Evolutionary conservation across 2,797 vertebrate genomes (phyloP).

Genomic region (Phoeniculus purpureus): DNA sequence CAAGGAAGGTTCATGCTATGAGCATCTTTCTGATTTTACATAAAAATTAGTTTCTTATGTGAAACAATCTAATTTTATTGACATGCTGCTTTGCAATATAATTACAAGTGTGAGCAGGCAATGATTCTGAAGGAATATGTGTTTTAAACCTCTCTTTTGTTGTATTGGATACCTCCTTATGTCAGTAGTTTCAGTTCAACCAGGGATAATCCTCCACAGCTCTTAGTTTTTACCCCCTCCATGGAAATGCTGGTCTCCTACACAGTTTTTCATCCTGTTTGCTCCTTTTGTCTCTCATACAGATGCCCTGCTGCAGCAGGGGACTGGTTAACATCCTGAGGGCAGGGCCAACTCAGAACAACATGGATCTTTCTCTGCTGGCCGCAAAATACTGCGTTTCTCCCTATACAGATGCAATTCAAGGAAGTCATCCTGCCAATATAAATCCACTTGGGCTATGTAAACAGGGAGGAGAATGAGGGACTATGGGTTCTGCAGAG

Average conservation of each 20-base stretch:
- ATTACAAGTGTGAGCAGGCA: background rate
- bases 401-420: background rate
- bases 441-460: background rate
- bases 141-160: background rate
- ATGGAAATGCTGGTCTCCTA: too few species aligned
- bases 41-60: background rate
- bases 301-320: background rate
- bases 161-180: background rate
- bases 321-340: background rate
- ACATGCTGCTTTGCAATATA: background rate
- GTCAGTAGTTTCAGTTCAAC: background rate
- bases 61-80: background rate
- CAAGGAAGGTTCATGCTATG: rapidly evolving
- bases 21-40: background rate
- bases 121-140: background rate
- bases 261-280: background rate
- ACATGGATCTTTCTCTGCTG: background rate
- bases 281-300: background rate
- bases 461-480: background rate
- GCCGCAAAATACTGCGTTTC: background rate
- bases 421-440: background rate
- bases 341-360: background rate
- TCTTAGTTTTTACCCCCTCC: too few species aligned
- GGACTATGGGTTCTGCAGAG: background rate
- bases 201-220: background rate